phyloP scores from a whole-genome alignment of 2,113 vertebrate genomes.

The Oryzias javanicus region DNA sequence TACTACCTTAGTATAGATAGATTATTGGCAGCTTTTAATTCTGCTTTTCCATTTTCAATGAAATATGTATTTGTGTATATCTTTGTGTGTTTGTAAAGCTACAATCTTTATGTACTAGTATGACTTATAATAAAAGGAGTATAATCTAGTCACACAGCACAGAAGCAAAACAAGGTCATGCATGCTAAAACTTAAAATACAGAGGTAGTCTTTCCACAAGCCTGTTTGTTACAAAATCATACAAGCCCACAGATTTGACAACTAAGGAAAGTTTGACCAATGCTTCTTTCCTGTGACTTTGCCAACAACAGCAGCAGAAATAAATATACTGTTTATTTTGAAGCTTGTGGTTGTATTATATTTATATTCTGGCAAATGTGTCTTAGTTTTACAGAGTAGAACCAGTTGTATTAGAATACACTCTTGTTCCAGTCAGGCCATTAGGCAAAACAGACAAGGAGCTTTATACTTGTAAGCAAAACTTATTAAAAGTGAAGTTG shows the following conservation, averaged over 20 bases:
- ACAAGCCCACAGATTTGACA: constrained; percentile 54
- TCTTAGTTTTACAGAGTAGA: too few species aligned
- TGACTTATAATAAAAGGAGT: constrained; percentile 62
- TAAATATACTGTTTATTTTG: too few species aligned
- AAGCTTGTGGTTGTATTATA: too few species aligned
- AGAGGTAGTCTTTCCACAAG: too few species aligned
- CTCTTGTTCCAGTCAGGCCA: too few species aligned
- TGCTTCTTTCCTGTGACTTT: constrained; percentile 15
- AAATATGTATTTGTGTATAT: constrained; percentile 9
- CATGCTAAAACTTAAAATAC: constrained; percentile 18
- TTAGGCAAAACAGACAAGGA: too few species aligned
- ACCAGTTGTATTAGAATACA: too few species aligned
- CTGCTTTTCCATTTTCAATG: constrained; percentile 29
- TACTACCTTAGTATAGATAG: constrained; percentile 50
- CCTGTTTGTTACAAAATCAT: constrained; percentile 43
- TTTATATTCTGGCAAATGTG: too few species aligned
- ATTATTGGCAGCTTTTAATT: constrained; percentile 64
- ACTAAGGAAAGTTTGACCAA: constrained; percentile 61
- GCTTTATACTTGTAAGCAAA: too few species aligned
- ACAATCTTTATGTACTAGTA: constrained; percentile 53
- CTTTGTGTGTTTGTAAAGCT: constrained; percentile 17
- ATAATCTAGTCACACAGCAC: constrained; percentile 65
- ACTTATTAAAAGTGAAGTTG: too few species aligned
- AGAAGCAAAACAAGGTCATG: constrained; percentile 34
- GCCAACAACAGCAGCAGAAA: constrained; percentile 44